These are phyloP conservation scores for Dinoponera quadriceps DNA, from an alignment of 1,140 invertebrate species.

Conservation along the genomic window DNA sequence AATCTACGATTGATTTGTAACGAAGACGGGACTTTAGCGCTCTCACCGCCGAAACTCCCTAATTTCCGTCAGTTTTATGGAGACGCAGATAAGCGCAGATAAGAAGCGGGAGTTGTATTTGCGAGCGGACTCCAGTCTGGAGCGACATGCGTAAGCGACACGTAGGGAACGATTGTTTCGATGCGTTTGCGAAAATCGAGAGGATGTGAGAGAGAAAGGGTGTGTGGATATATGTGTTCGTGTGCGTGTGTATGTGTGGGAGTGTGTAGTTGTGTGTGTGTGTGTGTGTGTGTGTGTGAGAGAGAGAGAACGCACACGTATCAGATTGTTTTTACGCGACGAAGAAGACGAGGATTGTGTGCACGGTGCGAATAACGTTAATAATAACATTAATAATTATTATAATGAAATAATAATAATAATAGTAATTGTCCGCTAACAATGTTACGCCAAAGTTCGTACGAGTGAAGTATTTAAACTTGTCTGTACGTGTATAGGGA, in stretches of 20 bases:
- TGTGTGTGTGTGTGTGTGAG: neutral
- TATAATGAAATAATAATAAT: conserved; percentile 50
- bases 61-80: conserved; percentile 45
- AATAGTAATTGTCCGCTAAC: conserved; percentile 61
- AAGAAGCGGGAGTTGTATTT: conserved; percentile 44
- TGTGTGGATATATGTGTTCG: too few relatives aligned
- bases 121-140: conserved; percentile 9
- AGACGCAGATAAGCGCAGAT: conserved; percentile 15
- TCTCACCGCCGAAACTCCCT: conserved; percentile 2
- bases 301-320: conserved; percentile 34
- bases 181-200: conserved; percentile 20
- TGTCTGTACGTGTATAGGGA: conserved; percentile 57
- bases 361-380: conserved; percentile 54
- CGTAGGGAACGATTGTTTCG: conserved; percentile 12
- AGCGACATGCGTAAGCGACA: neutral
- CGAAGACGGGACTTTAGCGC: neutral
- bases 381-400: conserved; percentile 51
- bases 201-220: neutral
- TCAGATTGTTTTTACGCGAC: conserved; percentile 38
- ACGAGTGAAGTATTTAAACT: conserved; percentile 63
- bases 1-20: neutral
- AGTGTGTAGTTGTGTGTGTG: neutral
- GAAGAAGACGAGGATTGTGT: conserved; percentile 32
- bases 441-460: conserved; percentile 70
- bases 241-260: neutral